Conservation (phyloP, 2,113 vertebrate genomes). For the Sceloporus undulatus region DNA sequence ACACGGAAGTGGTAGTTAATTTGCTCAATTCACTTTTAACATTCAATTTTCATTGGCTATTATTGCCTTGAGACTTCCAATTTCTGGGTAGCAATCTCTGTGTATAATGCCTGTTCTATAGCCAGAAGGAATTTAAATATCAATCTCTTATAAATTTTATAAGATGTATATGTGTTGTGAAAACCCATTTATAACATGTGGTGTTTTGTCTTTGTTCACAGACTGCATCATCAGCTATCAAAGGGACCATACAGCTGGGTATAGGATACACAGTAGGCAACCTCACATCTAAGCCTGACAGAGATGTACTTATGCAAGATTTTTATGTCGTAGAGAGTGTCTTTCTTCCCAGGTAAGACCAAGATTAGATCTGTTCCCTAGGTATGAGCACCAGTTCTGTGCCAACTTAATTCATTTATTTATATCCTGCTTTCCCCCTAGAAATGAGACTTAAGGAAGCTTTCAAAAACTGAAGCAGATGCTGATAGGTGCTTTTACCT, state of each 20-base stretch:
- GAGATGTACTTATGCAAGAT: conserved; percentile 99
- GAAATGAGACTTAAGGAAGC: not conserved
- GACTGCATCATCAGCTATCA: conserved; percentile 91
- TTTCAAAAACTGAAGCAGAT: not conserved
- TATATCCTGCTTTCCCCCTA: not conserved
- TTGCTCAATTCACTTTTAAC: not conserved
- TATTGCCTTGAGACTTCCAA: not conserved
- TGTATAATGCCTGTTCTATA: not conserved
- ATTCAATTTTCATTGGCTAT: not conserved
- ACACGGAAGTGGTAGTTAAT: not conserved
- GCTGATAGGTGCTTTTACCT: not conserved
- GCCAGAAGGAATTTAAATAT: fast-evolving
- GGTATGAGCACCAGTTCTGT: not conserved
- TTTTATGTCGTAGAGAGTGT: conserved; percentile 97
- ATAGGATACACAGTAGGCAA: conserved; percentile 96
- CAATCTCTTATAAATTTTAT: not conserved
- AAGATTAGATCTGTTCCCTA: not conserved
- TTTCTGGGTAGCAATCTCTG: not conserved
- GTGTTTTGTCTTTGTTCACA: conserved; percentile 71
- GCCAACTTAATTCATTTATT: not conserved
- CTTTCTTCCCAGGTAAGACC: conserved; percentile 91
- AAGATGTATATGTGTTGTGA: not conserved
- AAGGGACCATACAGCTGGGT: conserved; percentile 95
- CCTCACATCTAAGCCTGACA: conserved; percentile 93
- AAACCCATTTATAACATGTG: conserved; percentile 34